Percentiles rank a stretch among this genome's conserved stretches.
phyloP scores from a whole-genome alignment of 2,888 invertebrate genomes.

The Lasioglossum vierecki region DNA sequence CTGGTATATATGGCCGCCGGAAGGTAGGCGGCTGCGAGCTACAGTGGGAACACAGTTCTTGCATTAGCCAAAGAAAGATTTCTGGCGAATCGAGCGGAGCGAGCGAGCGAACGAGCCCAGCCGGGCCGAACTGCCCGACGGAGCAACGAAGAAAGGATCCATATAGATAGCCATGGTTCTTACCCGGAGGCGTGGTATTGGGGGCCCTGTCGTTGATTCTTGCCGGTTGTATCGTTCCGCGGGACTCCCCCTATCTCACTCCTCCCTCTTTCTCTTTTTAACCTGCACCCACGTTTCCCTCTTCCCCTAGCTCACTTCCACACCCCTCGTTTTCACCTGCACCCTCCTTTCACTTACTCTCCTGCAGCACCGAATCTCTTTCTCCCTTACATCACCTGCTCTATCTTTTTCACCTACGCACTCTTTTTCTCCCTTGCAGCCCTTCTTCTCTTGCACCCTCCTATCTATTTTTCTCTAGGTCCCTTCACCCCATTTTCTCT shows the following conservation, averaged over 20 bases:
- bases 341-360: no score
- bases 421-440: background rate
- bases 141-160: conserved; percentile 39
- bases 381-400: background rate
- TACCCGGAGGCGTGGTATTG: conserved; percentile 36
- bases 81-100: conserved; percentile 69
- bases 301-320: background rate
- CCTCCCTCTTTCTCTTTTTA: background rate
- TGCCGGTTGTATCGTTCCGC: conserved; percentile 31
- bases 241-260: background rate
- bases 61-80: conserved; percentile 83
- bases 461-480: background rate
- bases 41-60: conserved; percentile 80
- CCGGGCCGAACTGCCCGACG: conserved; percentile 24
- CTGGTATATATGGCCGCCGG: conserved; percentile 61
- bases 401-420: background rate
- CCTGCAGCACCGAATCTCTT: background rate
- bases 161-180: conserved; percentile 41
- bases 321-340: background rate
- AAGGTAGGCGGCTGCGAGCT: conserved; percentile 71
- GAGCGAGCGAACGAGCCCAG: conserved; percentile 23
- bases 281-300: background rate
- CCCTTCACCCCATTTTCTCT: background rate
- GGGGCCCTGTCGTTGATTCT: conserved; percentile 49
- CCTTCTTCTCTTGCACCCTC: no score